Evolutionary conservation across 1,140 invertebrate genomes (phyloP).

Genomic region (Pectinophora gossypiella): DNA sequence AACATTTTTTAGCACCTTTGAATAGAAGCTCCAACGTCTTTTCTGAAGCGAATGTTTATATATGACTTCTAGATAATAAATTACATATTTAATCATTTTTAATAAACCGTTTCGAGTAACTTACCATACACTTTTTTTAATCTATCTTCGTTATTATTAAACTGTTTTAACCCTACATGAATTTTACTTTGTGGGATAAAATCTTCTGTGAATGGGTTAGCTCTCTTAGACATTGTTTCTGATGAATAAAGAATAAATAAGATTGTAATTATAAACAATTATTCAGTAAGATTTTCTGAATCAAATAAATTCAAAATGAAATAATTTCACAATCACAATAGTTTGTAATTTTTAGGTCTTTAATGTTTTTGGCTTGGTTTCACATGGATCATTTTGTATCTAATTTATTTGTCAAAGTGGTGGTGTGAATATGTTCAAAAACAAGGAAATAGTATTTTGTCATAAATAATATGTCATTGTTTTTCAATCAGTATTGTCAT

Average conservation of each 20-base stretch:
- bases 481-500: too few species aligned
- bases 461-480: too few species aligned
- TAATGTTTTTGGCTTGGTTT: too few species aligned
- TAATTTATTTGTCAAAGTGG: too few species aligned
- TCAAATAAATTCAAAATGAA: too few species aligned
- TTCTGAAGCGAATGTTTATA: slow-evolving; percentile 34
- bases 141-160: slow-evolving; percentile 57
- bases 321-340: too few species aligned
- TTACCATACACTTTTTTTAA: slow-evolving; percentile 58
- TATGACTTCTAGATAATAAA: not conserved
- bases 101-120: too few species aligned
- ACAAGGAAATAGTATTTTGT: too few species aligned
- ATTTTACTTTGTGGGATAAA: slow-evolving; percentile 56
- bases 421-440: too few species aligned
- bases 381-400: too few species aligned
- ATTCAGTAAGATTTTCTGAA: too few species aligned
- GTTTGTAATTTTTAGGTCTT: too few species aligned
- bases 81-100: not conserved
- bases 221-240: slow-evolving; percentile 42
- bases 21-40: slow-evolving; percentile 52
- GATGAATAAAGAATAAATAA: not conserved
- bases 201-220: slow-evolving; percentile 55
- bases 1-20: slow-evolving; percentile 50
- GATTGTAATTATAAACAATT: not conserved
- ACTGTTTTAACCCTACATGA: slow-evolving; percentile 50